Evolutionary conservation across 2,797 vertebrate species (phyloP), one percentile per base, ranked within the genome.

Genomic region (Buceros bicornis): DNA sequence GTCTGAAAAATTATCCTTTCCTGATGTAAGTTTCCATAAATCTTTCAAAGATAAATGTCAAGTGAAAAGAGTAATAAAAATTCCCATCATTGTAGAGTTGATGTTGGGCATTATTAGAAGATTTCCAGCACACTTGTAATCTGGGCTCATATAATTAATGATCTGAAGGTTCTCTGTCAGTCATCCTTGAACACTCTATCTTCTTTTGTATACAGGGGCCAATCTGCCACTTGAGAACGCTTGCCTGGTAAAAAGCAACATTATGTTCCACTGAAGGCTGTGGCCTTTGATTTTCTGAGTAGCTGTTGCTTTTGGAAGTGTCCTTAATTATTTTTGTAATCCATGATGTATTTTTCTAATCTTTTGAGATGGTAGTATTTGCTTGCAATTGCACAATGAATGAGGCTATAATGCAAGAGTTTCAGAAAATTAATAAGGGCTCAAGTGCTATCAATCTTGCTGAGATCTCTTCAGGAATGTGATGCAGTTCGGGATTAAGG

Each of bases 1-100:
- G 15, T 82, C 13, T 29, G 45, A 80, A 8, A 60, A 91, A 73
- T 50, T 4, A 61, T 80, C 61, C 53, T 91, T 82, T 51, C 28
- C 12, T 58, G 43, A 56, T 69, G 10, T 54, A 79, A 45, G 12
- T 53, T 85, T 42, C 48, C 33, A 40, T 84, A 67, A 82, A 73
- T 57, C n/a, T 94, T 92, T 73, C 22, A 19, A 67, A 92, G 40
- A 45, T 69, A 69, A 56, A 67, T 79, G 79, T 81, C 37, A 79
- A 58, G 54, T 89, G 58, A 95, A 94, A 95, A 90, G 37, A 81
- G 54, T 43, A 93, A 83, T 92, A 94, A 95, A 96, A 87, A 86
- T 74, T 87, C 92, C 79, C 82, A 79, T 88, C 13, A 43, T 58
- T 71, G 74, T 37, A 76, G 43, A 89, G 40, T 54, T 65, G 35